Conservation (phyloP, 23 tunicate genomes). For the Styela clava region DNA sequence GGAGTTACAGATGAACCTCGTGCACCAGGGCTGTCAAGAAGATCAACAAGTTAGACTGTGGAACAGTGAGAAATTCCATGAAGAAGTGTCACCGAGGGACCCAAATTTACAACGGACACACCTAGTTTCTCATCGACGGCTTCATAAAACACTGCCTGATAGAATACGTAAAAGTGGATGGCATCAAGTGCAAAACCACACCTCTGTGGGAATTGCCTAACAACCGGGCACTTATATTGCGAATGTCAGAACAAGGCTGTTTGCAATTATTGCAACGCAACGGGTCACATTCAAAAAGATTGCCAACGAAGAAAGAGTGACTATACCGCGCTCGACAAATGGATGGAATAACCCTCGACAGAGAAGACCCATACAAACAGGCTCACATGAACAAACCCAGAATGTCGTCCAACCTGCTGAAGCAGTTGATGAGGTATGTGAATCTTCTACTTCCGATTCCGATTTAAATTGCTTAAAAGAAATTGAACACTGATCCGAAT, state of each 20-base stretch:
- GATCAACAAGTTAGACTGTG: background rate
- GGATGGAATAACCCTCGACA: too few species aligned
- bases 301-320: too few species aligned
- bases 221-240: background rate
- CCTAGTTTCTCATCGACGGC: background rate
- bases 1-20: background rate
- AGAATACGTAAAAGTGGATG: background rate
- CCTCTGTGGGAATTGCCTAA: background rate
- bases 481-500: too few species aligned
- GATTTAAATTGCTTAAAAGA: too few species aligned
- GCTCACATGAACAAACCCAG: too few species aligned
- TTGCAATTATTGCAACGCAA: background rate
- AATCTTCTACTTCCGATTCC: too few species aligned
- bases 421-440: too few species aligned
- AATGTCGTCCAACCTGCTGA: too few species aligned
- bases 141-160: background rate
- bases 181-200: background rate
- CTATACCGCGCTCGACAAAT: too few species aligned
- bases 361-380: too few species aligned
- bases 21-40: background rate
- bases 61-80: background rate
- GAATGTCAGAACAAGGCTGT: background rate
- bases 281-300: background rate
- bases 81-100: background rate
- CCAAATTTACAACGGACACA: background rate